Base-by-base conservation (phyloP, 2,888 invertebrate species). In the Ornithoptera alexandrae region DNA sequence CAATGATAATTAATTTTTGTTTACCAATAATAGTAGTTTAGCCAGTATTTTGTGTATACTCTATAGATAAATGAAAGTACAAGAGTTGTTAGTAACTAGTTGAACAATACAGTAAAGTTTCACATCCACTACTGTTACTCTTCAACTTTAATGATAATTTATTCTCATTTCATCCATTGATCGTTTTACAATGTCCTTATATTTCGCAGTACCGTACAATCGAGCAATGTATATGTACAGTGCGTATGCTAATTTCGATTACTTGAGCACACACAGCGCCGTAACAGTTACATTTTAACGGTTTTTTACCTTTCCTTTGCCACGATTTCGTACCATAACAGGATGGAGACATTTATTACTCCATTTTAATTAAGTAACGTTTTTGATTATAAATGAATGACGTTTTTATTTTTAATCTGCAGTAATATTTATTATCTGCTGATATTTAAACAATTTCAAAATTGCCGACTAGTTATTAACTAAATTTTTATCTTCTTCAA, bases 121-220 rank as follows among this genome's bases (percentile, higher is more conserved):
- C 15, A 17, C 17, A 50, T 50, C 12, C 12, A 46, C 15, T 18
- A 18, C 12, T 50, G 17, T 50, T 50, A 50, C 50, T 50, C 17
- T 50, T 50, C 17, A 50, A 5, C 12, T 15, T 46, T 61, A 36
- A 10, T 46, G 30, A 76, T 85, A 85, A 88, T 88, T 87, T 87
- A 89, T 85, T 76, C 77, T 73, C 77, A 79, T 75, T 75, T 76
- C 75, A 77, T 84, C 84, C 87, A 89, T 88, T 88, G 89, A 84
- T 79, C 82, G 81, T 74, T 79, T 75, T 75, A 77, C 76, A 76
- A 79, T 79, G 73, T 78, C 77, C 76, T 79, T 77, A 76, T 75
- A 78, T 77, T 79, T 77, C 75, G 10, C 46, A 36, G 75, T 77
- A 65, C 68, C 74, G 71, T 78, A 75, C 74, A 75, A 78, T 76